phyloP scores from a whole-genome alignment of 2,113 vertebrate genomes.

The Pseudorhombus dupliciocellatus region DNA sequence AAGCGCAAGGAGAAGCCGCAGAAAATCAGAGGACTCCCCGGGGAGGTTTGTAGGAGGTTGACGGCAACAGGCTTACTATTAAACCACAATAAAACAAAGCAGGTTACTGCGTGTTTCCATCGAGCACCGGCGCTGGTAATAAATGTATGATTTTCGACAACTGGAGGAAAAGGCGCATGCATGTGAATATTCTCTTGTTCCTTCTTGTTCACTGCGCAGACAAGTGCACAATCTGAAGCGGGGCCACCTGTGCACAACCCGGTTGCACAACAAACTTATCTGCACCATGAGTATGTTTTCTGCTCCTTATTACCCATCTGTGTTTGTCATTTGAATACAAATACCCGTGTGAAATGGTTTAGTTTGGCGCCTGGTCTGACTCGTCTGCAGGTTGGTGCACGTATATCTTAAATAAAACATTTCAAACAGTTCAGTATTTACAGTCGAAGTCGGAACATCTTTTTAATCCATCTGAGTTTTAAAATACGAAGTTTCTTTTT shows the following conservation, averaged over 20 bases:
- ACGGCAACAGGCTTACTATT: background rate
- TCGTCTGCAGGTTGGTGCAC: background rate
- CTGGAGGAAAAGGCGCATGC: background rate
- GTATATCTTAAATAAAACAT: background rate
- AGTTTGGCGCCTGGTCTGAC: constrained; percentile 3
- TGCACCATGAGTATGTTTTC: too few relatives aligned
- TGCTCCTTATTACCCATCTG: too few relatives aligned
- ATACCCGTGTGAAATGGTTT: background rate
- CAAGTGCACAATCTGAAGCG: background rate
- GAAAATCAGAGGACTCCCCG: constrained; percentile 7
- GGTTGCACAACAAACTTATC: too few relatives aligned
- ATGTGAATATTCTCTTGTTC: background rate
- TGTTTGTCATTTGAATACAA: background rate
- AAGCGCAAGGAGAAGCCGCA: constrained; percentile 1
- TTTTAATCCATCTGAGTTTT: background rate
- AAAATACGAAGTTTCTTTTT: constrained; percentile 8
- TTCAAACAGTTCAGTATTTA: too few relatives aligned
- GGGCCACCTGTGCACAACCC: constrained; percentile 12
- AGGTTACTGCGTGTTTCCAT: constrained; percentile 4
- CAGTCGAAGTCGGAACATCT: too few relatives aligned
- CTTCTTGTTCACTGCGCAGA: background rate
- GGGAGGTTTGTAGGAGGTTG: constrained; percentile 18
- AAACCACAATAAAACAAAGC: constrained; percentile 17
- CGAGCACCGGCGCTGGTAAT: background rate
- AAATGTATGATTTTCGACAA: background rate